Percentiles rank a stretch among this genome's conserved stretches.
Evolutionary conservation across 2,113 vertebrate species (phyloP).

Genomic region (Camelus dromedarius): DNA sequence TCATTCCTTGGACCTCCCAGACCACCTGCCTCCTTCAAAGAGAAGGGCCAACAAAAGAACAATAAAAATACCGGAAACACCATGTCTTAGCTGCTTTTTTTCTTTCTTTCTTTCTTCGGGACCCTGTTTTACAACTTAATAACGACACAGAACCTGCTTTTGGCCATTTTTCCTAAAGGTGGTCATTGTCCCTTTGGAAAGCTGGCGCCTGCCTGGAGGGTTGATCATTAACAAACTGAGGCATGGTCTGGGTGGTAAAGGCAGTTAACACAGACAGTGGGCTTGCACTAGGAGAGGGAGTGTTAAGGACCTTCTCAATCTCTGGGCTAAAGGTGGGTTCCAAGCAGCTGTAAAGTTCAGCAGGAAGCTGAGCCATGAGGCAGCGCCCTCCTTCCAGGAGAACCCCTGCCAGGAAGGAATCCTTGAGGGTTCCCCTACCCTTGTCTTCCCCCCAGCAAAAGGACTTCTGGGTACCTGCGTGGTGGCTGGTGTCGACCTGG

Average conservation of each 20-base stretch:
- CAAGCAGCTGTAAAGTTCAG: neutral
- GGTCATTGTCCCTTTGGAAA: slow-evolving; percentile 52
- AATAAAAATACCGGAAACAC: slow-evolving; percentile 61
- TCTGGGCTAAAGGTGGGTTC: neutral
- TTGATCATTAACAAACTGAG: slow-evolving; percentile 51
- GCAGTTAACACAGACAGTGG: neutral
- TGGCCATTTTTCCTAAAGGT: slow-evolving; percentile 65
- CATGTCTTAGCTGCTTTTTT: neutral
- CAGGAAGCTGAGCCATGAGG: neutral
- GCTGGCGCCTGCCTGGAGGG: neutral
- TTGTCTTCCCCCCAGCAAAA: neutral
- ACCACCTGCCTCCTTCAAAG: slow-evolving; percentile 66
- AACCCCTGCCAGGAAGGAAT: neutral
- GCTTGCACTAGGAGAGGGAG: neutral
- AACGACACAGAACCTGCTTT: slow-evolving; percentile 50
- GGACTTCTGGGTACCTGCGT: neutral
- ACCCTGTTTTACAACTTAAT: slow-evolving; percentile 57
- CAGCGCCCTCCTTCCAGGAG: neutral
- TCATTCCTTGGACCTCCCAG: neutral
- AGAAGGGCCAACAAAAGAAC: slow-evolving; percentile 50
- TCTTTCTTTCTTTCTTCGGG: neutral
- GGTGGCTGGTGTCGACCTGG: neutral
- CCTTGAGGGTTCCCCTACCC: neutral
- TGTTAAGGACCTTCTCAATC: neutral
- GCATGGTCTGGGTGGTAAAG: neutral